phyloP scores from a whole-genome alignment of 1,140 invertebrate species.

The Megalopta genalis region DNA sequence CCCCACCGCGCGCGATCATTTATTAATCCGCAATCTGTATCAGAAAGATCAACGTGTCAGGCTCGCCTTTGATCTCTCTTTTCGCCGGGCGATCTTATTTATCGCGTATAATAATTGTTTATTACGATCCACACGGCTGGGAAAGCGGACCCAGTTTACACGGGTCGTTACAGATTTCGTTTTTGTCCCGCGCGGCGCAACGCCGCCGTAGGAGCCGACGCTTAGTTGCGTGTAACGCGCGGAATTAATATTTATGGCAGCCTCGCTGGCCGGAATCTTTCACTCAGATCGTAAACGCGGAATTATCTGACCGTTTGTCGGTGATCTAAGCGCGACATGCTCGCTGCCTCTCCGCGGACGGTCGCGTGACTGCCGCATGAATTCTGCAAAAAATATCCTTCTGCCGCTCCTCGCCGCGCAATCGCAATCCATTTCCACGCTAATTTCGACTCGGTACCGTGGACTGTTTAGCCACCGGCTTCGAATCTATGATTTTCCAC shows the following conservation, averaged over 20 bases:
- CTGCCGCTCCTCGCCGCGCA: no score
- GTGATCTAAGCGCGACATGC: neutral
- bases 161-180: slow-evolving; percentile 7
- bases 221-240: slow-evolving; percentile 28
- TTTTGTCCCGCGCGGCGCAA: neutral
- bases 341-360: neutral
- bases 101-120: slow-evolving; percentile 25
- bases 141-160: neutral
- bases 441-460: no score
- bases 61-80: slow-evolving; percentile 12
- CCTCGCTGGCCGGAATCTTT: slow-evolving; percentile 21
- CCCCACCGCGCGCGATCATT: slow-evolving; percentile 17
- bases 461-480: no score
- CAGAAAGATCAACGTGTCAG: neutral
- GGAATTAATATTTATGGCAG: slow-evolving; percentile 46
- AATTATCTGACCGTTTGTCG: slow-evolving; percentile 30
- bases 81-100: neutral
- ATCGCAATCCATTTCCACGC: no score
- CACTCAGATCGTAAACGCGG: slow-evolving; percentile 20
- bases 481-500: no score
- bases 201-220: neutral
- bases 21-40: slow-evolving; percentile 26
- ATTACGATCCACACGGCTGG: slow-evolving; percentile 1
- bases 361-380: neutral
- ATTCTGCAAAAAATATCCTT: neutral